These are phyloP conservation scores for Mycalesis mineus DNA, from an alignment of 2,888 invertebrate genomes.

Conservation along the genomic window DNA sequence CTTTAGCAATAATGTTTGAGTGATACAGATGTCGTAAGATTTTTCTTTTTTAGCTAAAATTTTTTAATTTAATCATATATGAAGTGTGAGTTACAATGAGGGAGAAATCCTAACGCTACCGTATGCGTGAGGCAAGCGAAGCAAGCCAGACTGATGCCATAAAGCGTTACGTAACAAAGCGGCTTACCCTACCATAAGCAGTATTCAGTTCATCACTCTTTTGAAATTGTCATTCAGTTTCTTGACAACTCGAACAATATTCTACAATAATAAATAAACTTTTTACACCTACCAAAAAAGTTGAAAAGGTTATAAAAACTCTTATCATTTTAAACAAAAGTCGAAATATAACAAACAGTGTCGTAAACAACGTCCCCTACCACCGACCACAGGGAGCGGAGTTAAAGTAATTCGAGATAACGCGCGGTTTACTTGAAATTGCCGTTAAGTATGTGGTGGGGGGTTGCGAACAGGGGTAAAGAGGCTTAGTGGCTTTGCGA, in stretches of 20 bases:
- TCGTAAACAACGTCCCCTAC: conserved; percentile 41
- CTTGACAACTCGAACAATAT: not conserved
- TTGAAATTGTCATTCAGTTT: not conserved
- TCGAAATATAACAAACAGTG: conserved; percentile 41
- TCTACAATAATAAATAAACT: not conserved
- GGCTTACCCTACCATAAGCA: too few relatives aligned
- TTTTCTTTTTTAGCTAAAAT: too few relatives aligned
- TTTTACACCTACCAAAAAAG: not conserved
- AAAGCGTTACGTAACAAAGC: too few relatives aligned
- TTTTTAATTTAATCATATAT: too few relatives aligned
- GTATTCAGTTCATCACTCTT: too few relatives aligned
- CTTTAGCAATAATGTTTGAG: too few relatives aligned
- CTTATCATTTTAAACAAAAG: conserved; percentile 6
- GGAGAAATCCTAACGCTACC: too few relatives aligned
- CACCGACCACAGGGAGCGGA: conserved; percentile 32
- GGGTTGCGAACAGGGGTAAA: conserved; percentile 54
- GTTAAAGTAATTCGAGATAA: conserved; percentile 50
- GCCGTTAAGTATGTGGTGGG: conserved; percentile 70
- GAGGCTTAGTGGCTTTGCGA: conserved; percentile 62
- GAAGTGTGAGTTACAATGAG: too few relatives aligned
- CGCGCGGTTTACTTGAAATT: conserved; percentile 55
- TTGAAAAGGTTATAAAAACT: conserved; percentile 4
- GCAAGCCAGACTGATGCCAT: too few relatives aligned
- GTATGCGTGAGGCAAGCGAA: too few relatives aligned
- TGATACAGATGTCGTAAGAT: too few relatives aligned